phyloP scores from a whole-genome alignment of 37 sponge, comb jelly and placozoan species.

The Axinella damicornis region DNA sequence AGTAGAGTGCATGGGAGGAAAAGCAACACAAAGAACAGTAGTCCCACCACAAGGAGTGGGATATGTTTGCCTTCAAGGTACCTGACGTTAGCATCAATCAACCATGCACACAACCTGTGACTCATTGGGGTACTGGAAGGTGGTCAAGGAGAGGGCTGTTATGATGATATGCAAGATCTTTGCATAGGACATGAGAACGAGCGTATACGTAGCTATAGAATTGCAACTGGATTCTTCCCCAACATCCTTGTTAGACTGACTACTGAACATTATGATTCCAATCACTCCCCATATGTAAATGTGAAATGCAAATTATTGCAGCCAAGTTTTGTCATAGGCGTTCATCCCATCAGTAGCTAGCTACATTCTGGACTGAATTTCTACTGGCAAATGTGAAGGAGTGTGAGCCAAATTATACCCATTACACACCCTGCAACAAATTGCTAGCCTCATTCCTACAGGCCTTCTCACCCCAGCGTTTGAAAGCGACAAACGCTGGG shows the following conservation, averaged over 20 bases:
- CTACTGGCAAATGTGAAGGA: too few species aligned
- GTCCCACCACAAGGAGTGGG: not conserved
- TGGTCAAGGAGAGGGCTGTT: not conserved
- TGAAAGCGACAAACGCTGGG: too few species aligned
- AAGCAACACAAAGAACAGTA: not conserved
- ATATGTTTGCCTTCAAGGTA: not conserved
- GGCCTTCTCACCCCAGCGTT: too few species aligned
- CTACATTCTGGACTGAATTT: too few species aligned
- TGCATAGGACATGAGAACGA: slow-evolving; percentile 18
- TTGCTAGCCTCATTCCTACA: too few species aligned
- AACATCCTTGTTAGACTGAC: not conserved
- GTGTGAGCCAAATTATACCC: too few species aligned
- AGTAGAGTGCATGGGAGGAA: not conserved
- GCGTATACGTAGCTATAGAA: slow-evolving; percentile 11
- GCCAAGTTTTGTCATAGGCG: not conserved
- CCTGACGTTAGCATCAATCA: not conserved
- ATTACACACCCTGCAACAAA: too few species aligned
- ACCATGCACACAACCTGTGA: not conserved
- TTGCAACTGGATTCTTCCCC: slow-evolving; percentile 18
- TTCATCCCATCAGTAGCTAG: not conserved
- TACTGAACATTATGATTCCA: not conserved
- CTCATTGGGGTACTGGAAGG: not conserved
- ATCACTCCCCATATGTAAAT: not conserved
- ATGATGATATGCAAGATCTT: not conserved
- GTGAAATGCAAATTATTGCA: not conserved